These are phyloP conservation scores for Mycalesis mineus DNA, from an alignment of 2,888 invertebrate species.

Conservation along the genomic window DNA sequence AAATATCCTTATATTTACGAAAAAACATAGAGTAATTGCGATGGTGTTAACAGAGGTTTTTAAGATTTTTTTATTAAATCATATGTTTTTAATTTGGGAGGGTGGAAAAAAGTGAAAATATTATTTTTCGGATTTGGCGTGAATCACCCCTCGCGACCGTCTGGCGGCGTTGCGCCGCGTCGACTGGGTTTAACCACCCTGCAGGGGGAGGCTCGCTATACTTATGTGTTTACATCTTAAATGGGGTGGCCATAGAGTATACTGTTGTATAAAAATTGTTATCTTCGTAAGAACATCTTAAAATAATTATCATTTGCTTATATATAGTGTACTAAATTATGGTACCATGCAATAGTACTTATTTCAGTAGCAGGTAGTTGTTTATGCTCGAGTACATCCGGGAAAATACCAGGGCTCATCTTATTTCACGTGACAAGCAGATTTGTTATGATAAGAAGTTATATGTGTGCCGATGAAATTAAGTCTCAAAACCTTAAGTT, in stretches of 20 bases:
- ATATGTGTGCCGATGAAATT: too few species aligned
- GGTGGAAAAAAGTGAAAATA: conserved; percentile 5
- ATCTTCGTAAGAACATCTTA: not conserved
- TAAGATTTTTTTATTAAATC: not conserved
- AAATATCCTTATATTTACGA: not conserved
- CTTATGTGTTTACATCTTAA: conserved; percentile 74
- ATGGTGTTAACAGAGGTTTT: not conserved
- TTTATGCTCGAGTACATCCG: too few species aligned
- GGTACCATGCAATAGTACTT: too few species aligned
- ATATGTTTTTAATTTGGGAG: not conserved
- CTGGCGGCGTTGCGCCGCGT: conserved; percentile 59
- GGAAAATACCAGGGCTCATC: too few species aligned
- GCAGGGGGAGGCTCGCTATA: conserved; percentile 49
- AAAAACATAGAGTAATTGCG: not conserved
- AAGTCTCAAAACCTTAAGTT: too few species aligned
- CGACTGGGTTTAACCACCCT: conserved; percentile 54
- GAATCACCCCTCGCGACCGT: conserved; percentile 43
- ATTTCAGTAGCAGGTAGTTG: too few species aligned
- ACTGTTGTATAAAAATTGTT: not conserved
- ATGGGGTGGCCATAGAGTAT: conserved; percentile 59
- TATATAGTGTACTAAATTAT: too few species aligned
- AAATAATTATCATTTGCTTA: not conserved
- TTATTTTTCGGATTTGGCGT: conserved; percentile 35
- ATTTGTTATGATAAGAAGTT: too few species aligned
- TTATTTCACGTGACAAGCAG: too few species aligned